Evolutionary conservation across 2,797 vertebrate species (phyloP), one percentile per base, ranked within the genome.

Genomic region (Anas capensis): DNA sequence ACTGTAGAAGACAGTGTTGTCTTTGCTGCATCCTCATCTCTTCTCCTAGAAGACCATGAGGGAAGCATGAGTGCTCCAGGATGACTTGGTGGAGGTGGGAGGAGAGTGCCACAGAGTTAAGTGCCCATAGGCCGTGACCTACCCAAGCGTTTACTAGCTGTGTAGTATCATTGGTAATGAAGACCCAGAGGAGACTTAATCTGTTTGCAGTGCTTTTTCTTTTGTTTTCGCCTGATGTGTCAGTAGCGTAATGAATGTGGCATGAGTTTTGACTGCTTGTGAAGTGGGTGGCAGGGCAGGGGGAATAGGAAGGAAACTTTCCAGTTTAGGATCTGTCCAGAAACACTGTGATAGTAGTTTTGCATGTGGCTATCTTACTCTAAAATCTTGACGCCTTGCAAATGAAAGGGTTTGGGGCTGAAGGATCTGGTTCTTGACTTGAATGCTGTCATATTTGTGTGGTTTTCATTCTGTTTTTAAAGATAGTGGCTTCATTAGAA

Each of bases 371-470:
- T 95, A 66, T 93, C 84, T 95, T 17, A 18, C 11, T 86, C 68
- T 27, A 85, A 76, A 36, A 90, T 92, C 88, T 92, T n/a, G 92
- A 90, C 4, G 6, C 92, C 90, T 95, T 72, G 72, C 80, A 93
- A 76, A 91, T 90, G 62, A 81, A 66, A 95, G 54, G 49, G 29
- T 72, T 86, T 83, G 1, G 5, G 27, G 51, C 34, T 54, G 75
- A 80, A 86, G 60, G 40, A 53, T 86, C 68, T 66, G 8, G 33
- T 69, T 89, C 51, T 89, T 33, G 34, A 14, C 49, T 33, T 71
- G 79, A 79, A 40, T n/a, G 15, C 66, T 77, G 4, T 88, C 70
- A 2, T 69, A 10, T 36, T 9, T 65, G 15, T 88, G 36, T 81
- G 62, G 31, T 34, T 95, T 82, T 70, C 27, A 34, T 88, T 88